phyloP scores from a whole-genome alignment of 2,888 invertebrate genomes.

The Scaeva pyrastri region DNA sequence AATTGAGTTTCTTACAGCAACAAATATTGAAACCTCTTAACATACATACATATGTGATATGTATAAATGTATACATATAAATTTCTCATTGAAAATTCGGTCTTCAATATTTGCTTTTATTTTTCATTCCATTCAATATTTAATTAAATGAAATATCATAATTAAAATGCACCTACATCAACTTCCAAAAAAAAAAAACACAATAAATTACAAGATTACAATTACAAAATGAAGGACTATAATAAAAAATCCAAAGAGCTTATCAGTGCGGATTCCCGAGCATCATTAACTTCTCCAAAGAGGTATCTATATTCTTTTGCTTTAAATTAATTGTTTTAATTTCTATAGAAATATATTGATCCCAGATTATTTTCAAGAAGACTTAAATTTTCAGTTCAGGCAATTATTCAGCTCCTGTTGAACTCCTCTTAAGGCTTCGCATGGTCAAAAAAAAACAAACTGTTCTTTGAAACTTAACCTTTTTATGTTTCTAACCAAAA shows the following conservation, averaged over 20 bases:
- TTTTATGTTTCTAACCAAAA: not conserved
- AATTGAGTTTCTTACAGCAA: too few relatives aligned
- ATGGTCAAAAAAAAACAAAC: not conserved
- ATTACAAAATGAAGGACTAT: not conserved
- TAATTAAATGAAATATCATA: too few relatives aligned
- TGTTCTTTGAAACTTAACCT: not conserved
- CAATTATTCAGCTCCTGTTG: not conserved
- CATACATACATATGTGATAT: too few relatives aligned
- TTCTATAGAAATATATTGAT: not conserved
- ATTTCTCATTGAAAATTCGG: too few relatives aligned
- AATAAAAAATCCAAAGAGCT: not conserved
- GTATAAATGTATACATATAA: too few relatives aligned
- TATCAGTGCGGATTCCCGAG: not conserved
- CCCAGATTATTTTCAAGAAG: not conserved
- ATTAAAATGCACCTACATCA: too few relatives aligned
- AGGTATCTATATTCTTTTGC: not conserved
- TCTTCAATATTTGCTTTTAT: too few relatives aligned
- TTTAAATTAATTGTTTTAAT: not conserved
- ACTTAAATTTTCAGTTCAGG: not conserved
- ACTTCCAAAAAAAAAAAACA: too few relatives aligned
- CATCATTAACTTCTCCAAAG: not conserved
- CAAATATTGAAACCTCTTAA: too few relatives aligned
- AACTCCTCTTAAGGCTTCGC: not conserved
- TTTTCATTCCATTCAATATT: too few relatives aligned
- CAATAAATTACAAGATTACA: too few relatives aligned